Base-by-base conservation (phyloP, 1,140 invertebrate species). In the Drosophila prosaltans region DNA sequence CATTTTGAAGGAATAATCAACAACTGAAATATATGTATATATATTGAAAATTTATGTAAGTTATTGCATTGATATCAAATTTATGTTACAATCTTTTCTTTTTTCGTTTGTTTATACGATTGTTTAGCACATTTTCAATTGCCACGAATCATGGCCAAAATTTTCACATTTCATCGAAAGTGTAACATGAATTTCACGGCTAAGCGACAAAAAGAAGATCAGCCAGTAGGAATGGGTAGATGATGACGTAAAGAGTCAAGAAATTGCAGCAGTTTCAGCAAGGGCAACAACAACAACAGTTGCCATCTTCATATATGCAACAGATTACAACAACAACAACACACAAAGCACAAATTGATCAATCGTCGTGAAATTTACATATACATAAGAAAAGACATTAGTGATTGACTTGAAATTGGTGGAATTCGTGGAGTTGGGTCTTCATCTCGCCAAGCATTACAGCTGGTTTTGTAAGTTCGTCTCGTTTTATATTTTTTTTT, bases 341-440 rank as follows among this genome's bases (percentile, higher is more conserved):
- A 16, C 16, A 58, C 11, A 36, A 36, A 36, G 43, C 41, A 57
- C 40, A 66, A 78, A 59, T 81, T 81, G 74, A 81, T 81, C 79
- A 81, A 81, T 81, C 74, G 74, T n/a, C 7, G n/a, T 41, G 66
- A 54, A 70, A 82, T 82, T 82, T 74, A 78, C 80, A 82, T 82
- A 81, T 73, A 58, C 5, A 21, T 24, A 48, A 63, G 65, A 21
- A 62, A 69, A 69, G 77, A 51, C 8, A 51, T 81, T 77, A 74
- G 65, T 68, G 74, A 78, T 74, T 65, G 74, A 65, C 61, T 65
- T 77, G 74, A 41, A 10, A 61, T 43, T 64, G 69, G 21, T 57
- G 59, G 30, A 36, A 40, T 30, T 61, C 55, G 58, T 45, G 59
- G 64, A 36, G 45, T 61, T 28, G 73, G 73, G 59, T 69, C 74